Conservation (phyloP, 2,113 vertebrate species). For the Amphilophus citrinellus region DNA sequence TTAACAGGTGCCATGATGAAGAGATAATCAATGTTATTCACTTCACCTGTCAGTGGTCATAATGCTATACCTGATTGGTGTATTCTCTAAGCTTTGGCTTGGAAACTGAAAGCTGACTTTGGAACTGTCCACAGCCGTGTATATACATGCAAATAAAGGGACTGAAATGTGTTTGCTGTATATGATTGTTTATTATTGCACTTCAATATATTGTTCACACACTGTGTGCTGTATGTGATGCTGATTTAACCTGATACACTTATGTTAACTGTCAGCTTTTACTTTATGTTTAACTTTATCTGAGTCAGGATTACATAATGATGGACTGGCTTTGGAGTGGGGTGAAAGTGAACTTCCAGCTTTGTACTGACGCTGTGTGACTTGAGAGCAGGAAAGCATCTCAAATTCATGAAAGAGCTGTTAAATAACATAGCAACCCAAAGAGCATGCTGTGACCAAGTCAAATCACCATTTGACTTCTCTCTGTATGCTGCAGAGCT, state of each 20-base stretch:
- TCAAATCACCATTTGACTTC: not conserved
- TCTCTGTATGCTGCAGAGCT: not conserved
- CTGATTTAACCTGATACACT: not conserved
- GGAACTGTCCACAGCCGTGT: not conserved
- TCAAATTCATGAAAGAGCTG: not conserved
- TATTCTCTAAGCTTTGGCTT: not conserved
- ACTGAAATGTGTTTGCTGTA: not conserved
- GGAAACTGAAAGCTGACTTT: not conserved
- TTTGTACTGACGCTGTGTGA: not conserved
- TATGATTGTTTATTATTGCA: not conserved
- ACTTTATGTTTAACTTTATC: not conserved
- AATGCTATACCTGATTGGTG: no score
- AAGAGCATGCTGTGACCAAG: not conserved
- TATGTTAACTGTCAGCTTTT: not conserved
- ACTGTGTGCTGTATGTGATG: not conserved
- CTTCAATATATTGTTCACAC: not conserved
- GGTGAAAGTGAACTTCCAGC: not conserved
- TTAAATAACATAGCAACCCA: not conserved
- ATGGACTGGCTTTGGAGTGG: not conserved
- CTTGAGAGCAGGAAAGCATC: not conserved
- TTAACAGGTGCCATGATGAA: no score
- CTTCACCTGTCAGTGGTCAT: no score
- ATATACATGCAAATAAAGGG: not conserved
- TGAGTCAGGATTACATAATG: not conserved
- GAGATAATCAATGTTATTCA: no score